Evolutionary conservation across 2,113 vertebrate species (phyloP), one percentile per base, ranked within the genome.

Genomic region (Pygoscelis adeliae): DNA sequence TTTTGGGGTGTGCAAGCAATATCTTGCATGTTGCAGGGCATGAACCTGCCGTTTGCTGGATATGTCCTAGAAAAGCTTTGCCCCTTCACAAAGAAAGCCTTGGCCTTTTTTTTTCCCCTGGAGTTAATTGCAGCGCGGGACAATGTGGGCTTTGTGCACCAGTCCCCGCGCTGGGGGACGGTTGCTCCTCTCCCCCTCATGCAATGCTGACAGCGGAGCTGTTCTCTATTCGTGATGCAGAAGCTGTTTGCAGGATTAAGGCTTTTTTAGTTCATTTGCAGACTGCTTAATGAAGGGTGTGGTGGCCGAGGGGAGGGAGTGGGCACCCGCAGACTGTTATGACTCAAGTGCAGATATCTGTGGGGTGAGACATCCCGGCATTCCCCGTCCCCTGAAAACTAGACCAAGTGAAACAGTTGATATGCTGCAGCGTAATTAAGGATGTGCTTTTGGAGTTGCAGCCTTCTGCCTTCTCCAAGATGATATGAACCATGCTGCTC

Each of bases 91-190:
- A 81, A 63, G 20, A 91, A 78, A 95, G 42, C 63, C 53, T 77
- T 63, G 69, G 67, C 74, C 23, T 86, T 74, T 69, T 29, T 59
- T 32, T 27, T 40, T 27, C 8, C 6, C 67, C 62, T 14, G 78
- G 66, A 92, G 78, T 88, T 77, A 83, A 92, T 74, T 72, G 88
- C 63, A 11, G 50, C 1, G 4, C 1, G 8, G 88, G 84, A 97
- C 96, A 96, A 95, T 93, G 89, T 38, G 87, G 73, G 69, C 97
- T 96, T 96, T 96, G 96, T 91, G 92, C 16, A 5, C 2, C 26
- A 1, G 49, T 92, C 67, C 67, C 50, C 1, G 18, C 0, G 13
- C 93, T 11, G 49, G 66, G 46, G 87, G 44, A 70, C 0, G 6
- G 32, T 69, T 87, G 55, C 56, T 93, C 7, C 58, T 83, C 72